Evolutionary conservation across 2,113 vertebrate species (phyloP).

Genomic region (Vimba vimba): DNA sequence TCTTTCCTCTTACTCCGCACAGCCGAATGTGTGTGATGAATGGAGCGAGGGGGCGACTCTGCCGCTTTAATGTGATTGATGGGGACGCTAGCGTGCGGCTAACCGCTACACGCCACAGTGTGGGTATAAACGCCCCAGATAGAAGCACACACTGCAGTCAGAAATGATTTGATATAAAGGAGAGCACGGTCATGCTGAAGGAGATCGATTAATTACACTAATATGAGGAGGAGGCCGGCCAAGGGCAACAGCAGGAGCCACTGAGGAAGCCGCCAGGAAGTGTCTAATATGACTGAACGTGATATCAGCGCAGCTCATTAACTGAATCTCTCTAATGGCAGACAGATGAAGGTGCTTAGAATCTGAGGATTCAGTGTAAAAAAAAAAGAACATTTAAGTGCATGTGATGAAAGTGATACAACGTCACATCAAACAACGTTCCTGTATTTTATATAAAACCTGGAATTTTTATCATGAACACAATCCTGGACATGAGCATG

Average conservation of each 20-base stretch:
- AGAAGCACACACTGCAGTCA: conserved; percentile 26
- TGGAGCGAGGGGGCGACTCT: background rate
- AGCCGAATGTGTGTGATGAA: conserved; percentile 30
- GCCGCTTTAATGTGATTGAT: conserved; percentile 49
- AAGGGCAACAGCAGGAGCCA: conserved; percentile 28
- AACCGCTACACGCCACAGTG: conserved; percentile 38
- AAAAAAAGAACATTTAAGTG: background rate
- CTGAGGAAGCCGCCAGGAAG: background rate
- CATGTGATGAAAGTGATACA: conserved; percentile 10
- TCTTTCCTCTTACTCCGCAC: conserved; percentile 13
- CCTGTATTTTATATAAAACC: background rate
- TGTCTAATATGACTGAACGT: conserved; percentile 8
- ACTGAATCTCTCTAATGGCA: background rate
- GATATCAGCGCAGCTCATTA: background rate
- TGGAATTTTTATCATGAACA: background rate
- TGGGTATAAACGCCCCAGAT: conserved; percentile 41
- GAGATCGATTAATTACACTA: conserved; percentile 49
- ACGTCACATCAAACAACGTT: background rate
- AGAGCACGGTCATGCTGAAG: conserved; percentile 16
- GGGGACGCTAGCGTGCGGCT: conserved; percentile 26
- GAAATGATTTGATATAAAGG: conserved; percentile 42
- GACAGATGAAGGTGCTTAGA: background rate
- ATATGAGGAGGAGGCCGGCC: conserved; percentile 30
- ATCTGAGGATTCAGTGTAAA: background rate
- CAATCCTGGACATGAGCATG: background rate